A percentile compares a stretch with the other conserved stretches of the same genome.
Evolutionary conservation across 2,113 vertebrate genomes (phyloP).

Genomic region (Ginglymostoma cirratum): DNA sequence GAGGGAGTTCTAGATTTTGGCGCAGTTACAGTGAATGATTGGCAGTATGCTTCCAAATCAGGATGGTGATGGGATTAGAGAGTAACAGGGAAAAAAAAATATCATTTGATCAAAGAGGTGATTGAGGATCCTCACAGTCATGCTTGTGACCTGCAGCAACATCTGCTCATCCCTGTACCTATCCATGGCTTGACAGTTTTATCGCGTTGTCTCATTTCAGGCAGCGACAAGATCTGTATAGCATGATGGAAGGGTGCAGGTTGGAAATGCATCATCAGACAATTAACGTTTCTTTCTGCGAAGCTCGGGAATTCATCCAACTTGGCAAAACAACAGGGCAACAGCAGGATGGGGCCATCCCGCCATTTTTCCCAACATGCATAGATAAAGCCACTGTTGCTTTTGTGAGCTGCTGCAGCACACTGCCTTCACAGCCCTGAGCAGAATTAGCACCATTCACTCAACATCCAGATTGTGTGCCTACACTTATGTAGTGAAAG

Average conservation of each 20-base stretch:
- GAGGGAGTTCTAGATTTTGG: too few relatives aligned
- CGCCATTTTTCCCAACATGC: background rate
- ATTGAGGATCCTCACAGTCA: background rate
- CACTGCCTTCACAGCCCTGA: background rate
- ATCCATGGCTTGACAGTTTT: background rate
- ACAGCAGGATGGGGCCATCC: background rate
- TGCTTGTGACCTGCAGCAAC: background rate
- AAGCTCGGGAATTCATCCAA: background rate
- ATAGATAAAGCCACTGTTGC: background rate
- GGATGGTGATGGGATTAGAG: too few relatives aligned
- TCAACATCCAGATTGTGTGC: background rate
- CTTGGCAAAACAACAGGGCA: background rate
- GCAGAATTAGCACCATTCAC: background rate
- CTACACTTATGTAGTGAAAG: background rate
- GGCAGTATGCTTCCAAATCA: too few relatives aligned
- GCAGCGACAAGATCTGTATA: background rate
- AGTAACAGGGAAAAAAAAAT: background rate
- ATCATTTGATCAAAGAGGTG: background rate
- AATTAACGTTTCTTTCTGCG: background rate
- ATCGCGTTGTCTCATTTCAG: background rate
- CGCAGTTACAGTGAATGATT: too few relatives aligned
- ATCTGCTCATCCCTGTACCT: background rate
- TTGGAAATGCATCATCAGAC: background rate
- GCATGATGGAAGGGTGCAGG: background rate
- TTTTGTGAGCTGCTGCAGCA: background rate